These are phyloP conservation scores for Drosophila paracracens DNA, from an alignment of 2,888 invertebrate genomes.

Conservation along the genomic window DNA sequence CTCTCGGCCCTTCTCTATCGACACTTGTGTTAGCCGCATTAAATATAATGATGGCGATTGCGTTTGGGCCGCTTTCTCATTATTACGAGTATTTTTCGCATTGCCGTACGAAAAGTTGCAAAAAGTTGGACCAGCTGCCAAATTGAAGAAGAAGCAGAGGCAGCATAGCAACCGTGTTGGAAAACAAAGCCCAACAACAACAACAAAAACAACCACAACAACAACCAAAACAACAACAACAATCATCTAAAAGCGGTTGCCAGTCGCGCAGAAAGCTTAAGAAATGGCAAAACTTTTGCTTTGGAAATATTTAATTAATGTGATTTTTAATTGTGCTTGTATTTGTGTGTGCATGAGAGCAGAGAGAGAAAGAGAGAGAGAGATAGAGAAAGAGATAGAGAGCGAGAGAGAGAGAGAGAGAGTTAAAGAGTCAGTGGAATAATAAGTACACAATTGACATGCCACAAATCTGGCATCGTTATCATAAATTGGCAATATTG, in stretches of 20 bases:
- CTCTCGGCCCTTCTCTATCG: slow-evolving; percentile 9
- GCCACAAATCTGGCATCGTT: slow-evolving; percentile 40
- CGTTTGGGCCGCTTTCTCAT: slow-evolving; percentile 54
- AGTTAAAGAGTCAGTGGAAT: not conserved
- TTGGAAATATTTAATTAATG: slow-evolving; percentile 80
- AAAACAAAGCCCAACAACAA: slow-evolving; percentile 62
- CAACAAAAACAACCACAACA: slow-evolving; percentile 3
- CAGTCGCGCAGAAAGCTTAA: slow-evolving; percentile 71
- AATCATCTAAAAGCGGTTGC: slow-evolving; percentile 18
- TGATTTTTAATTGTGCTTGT: slow-evolving; percentile 78
- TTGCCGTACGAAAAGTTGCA: slow-evolving; percentile 76
- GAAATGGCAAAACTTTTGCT: slow-evolving; percentile 78
- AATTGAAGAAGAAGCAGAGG: not conserved
- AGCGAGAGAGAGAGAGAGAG: not conserved
- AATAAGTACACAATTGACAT: slow-evolving; percentile 8
- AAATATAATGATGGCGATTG: slow-evolving; percentile 80
- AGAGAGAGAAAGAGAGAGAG: not conserved
- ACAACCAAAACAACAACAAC: slow-evolving; percentile 1
- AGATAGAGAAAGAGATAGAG: not conserved
- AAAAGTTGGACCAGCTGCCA: slow-evolving; percentile 54
- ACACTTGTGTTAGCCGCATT: slow-evolving; percentile 74
- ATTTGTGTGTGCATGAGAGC: slow-evolving; percentile 6
- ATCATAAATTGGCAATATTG: slow-evolving; percentile 5
- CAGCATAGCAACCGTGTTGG: slow-evolving; percentile 34
- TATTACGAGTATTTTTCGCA: slow-evolving; percentile 76